Evolutionary conservation across 2,888 invertebrate species (phyloP), one percentile per base, ranked within the genome.

Genomic region (Prenolepis imparis): DNA sequence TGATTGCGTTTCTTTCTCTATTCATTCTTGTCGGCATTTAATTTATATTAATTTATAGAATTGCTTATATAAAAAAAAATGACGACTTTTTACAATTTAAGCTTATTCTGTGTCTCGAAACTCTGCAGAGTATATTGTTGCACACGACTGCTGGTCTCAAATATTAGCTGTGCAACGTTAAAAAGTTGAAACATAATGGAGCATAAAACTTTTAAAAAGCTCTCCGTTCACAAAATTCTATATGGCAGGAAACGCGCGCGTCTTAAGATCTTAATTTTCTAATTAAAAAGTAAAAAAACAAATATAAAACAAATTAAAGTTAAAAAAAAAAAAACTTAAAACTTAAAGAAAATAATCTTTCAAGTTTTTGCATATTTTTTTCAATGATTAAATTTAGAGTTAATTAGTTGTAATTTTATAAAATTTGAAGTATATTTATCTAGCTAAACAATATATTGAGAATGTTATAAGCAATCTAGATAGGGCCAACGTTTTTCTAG

Each of bases 81-180:
- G 3, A n/a, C 3, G 6, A 18, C 5, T 5, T 36, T 63, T 77
- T 57, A 55, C 1, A 67, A 57, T 39, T 67, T 75, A 77, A 77
- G n/a, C 39, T 24, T 44, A 48, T 57, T 36, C 18, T 11, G 28
- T 52, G 63, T 64, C 75, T 52, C 75, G n/a, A n/a, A 28, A 24
- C 28, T 39, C 44, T 5, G 28, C 67, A 39, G 24, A n/a, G 67
- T 28, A 75, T 75, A 75, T 75, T 66, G 66, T 66, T 66, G 39
- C 66, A 28, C 9, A 55, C n/a, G n/a, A 67, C 12, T 24, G 52
- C 24, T 55, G 12, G 18, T 67, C 18, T 67, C 24, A 77, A 77
- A 67, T 77, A 67, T 77, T 67, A 77, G 55, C n/a, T 28, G 28
- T 24, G 12, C 18, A 66, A 67, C 36, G 39, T 39, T 66, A 39